Evolutionary conservation across 2,113 vertebrate species (phyloP), one percentile per base, ranked within the genome.

Genomic region (Malurus elegans): DNA sequence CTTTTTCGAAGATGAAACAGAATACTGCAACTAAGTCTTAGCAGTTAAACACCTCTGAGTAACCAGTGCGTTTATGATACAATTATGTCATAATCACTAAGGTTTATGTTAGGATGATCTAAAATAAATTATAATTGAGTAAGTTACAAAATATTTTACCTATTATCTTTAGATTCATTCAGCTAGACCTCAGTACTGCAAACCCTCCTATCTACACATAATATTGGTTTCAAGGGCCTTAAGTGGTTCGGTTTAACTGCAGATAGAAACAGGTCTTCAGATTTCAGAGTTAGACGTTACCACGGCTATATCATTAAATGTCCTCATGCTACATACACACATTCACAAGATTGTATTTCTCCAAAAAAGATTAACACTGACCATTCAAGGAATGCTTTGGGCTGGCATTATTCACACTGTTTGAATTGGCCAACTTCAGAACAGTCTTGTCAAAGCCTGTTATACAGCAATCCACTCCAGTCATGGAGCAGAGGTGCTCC

Each of bases 401-500:
- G 95, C 99, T 99, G 83, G 98, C 98, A 16, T 98, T 98, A 88
- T 97, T 99, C 95, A 97, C 92, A 45, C 98, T 97, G 79, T 93
- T 98, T 2, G 98, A 93, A 91, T 98, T 98, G 76, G 98, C 98
- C 79, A 99, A 91, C 51, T 98, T 99, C 44, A 99, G 98, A 65
- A 99, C 96, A 34, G 97, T 97, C 76, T 98, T 98, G 86, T 99
- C 99, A 19, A 99, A 98, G 93, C 98, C 98, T 85, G 98, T 97
- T 53, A 99, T 98, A 79, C 98, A 99, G 97, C 99, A 99, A 96
- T 99, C 99, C 42, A 98, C 97, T 6, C 99, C 99, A 4, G 99
- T 99, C 92, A 99, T 98, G 29, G 99, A 98, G 94, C 98, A 99
- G 11, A 99, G 97, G 83, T 99, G 99, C 91, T 99, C 99, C 93